phyloP scores from a whole-genome alignment of 1,140 invertebrate species.

The Apolygus lucorum region DNA sequence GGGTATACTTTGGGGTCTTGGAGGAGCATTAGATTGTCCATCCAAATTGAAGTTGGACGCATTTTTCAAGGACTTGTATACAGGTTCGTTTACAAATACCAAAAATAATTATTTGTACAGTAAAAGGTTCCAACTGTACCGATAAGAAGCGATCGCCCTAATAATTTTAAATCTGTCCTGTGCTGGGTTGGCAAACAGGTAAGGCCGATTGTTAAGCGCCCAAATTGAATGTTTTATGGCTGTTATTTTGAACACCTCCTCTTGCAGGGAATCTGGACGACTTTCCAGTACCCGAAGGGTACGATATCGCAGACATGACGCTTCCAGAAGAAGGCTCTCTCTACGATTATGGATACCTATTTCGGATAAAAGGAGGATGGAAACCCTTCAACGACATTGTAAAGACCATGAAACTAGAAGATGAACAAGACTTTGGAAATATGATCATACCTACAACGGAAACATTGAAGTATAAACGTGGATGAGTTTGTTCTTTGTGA shows the following conservation, averaged over 20 bases:
- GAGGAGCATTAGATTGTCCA: conserved; percentile 61
- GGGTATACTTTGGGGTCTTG: conserved; percentile 72
- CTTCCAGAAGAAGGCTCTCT: conserved; percentile 64
- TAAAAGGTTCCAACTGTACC: too few relatives aligned
- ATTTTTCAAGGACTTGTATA: conserved; percentile 46
- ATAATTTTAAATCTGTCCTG: too few relatives aligned
- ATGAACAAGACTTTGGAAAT: conserved; percentile 59
- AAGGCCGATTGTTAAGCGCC: too few relatives aligned
- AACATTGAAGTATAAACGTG: conserved; percentile 66
- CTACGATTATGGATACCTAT: conserved; percentile 71
- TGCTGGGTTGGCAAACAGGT: too few relatives aligned
- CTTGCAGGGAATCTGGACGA: conserved; percentile 48
- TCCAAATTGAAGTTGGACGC: conserved; percentile 67
- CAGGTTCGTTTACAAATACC: too few relatives aligned
- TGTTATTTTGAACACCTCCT: too few relatives aligned
- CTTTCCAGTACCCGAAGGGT: conserved; percentile 51
- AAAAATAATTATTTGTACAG: too few relatives aligned
- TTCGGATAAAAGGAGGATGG: conserved; percentile 64
- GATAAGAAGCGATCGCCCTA: too few relatives aligned
- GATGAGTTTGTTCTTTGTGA: too few relatives aligned
- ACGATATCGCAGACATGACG: conserved; percentile 59
- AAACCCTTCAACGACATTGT: conserved; percentile 61
- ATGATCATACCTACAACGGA: conserved; percentile 78
- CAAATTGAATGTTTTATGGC: too few relatives aligned
- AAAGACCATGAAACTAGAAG: conserved; percentile 48